These are phyloP conservation scores for Albula goreensis DNA, from an alignment of 2,113 vertebrate genomes.

Conservation along the genomic window DNA sequence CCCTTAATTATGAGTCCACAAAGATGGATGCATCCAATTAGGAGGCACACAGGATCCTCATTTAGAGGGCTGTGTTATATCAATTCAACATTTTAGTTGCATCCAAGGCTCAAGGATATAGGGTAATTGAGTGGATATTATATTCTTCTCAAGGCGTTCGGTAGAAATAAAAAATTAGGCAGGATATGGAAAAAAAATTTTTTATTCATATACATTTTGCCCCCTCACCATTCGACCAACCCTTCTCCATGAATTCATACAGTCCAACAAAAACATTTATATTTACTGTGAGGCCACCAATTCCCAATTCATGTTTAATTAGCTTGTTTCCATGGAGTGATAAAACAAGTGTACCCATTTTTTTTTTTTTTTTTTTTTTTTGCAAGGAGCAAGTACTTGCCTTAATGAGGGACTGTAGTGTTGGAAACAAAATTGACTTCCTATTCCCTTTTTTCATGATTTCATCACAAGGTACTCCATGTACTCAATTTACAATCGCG, in stretches of 20 bases:
- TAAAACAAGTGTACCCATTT: not conserved
- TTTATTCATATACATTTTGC: no score
- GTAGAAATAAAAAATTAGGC: slow-evolving; percentile 23
- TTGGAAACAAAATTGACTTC: not conserved
- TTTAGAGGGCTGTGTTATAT: slow-evolving; percentile 34
- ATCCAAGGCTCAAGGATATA: slow-evolving; percentile 32
- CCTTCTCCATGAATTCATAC: no score
- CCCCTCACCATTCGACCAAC: no score
- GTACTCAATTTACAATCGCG: not conserved
- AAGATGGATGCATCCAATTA: slow-evolving; percentile 54
- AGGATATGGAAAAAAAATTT: slow-evolving; percentile 1
- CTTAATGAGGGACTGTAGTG: not conserved
- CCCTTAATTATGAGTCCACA: slow-evolving; percentile 19
- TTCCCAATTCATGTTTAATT: not conserved
- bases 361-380: not conserved
- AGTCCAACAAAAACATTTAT: not conserved
- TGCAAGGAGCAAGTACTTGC: not conserved
- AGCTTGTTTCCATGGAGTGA: not conserved
- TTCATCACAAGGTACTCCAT: not conserved
- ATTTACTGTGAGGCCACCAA: not conserved
- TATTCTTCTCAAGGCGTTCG: not conserved
- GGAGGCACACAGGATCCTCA: slow-evolving; percentile 37
- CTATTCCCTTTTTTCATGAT: not conserved
- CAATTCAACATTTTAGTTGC: slow-evolving; percentile 48
- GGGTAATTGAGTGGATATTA: slow-evolving; percentile 48